phyloP scores from a whole-genome alignment of 92 coral and sea anemone species.

The Porites cylindrica region DNA sequence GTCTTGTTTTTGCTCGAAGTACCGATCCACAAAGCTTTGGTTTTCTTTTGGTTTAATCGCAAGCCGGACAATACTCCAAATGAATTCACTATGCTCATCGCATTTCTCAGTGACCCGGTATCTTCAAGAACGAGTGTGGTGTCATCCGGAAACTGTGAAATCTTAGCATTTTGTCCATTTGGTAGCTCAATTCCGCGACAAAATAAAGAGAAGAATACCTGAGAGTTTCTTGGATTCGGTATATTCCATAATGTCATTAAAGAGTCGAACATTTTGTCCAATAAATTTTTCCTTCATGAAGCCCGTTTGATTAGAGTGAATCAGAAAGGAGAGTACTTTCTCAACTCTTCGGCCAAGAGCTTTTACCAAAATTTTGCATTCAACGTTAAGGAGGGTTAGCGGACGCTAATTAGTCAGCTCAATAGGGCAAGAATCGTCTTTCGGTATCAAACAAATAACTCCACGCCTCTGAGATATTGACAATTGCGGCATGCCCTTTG shows the following conservation, averaged over 20 bases:
- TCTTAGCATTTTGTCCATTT: background rate
- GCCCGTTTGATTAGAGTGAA: constrained; percentile 1
- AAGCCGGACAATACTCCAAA: no score
- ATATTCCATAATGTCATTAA: background rate
- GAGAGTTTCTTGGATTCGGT: background rate
- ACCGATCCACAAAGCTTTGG: no score
- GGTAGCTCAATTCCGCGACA: constrained; percentile 29
- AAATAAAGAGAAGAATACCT: no score
- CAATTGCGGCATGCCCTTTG: background rate
- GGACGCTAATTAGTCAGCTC: constrained; percentile 2
- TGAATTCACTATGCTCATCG: no score
- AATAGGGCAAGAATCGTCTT: background rate
- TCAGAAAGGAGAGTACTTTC: background rate
- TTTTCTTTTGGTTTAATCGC: no score
- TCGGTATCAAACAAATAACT: background rate
- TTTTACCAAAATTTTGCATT: background rate
- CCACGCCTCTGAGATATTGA: background rate
- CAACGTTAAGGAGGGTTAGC: background rate
- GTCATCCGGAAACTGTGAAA: constrained; percentile 45
- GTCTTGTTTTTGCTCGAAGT: no score
- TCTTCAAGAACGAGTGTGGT: constrained; percentile 17
- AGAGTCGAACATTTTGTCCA: background rate
- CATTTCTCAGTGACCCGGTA: no score
- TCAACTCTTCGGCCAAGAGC: constrained; percentile 1
- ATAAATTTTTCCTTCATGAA: background rate